Evolutionary conservation across 2,797 vertebrate genomes (phyloP).

Genomic region (Characodon lateralis): DNA sequence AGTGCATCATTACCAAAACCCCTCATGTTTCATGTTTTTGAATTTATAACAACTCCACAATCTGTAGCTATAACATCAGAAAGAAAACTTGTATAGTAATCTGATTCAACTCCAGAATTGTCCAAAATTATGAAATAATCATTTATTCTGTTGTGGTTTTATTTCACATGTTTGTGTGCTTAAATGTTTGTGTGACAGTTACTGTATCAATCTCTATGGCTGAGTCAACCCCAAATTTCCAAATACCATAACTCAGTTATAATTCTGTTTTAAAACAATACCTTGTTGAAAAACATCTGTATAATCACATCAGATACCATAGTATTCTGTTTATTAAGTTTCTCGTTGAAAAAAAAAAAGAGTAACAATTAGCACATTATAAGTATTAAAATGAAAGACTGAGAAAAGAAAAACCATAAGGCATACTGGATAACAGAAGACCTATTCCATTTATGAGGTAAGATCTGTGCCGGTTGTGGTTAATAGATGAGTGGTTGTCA

Average conservation of each 20-base stretch:
- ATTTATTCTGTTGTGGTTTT: constrained; percentile 9
- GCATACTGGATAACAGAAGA: constrained; percentile 43
- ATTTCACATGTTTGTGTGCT: not conserved
- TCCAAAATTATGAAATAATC: not conserved
- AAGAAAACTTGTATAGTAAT: constrained; percentile 36
- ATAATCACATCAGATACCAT: constrained; percentile 66
- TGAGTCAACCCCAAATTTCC: constrained; percentile 46
- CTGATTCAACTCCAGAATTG: constrained; percentile 41
- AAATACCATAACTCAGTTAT: constrained; percentile 53
- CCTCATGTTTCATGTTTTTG: constrained; percentile 32
- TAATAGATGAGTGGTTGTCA: constrained; percentile 72
- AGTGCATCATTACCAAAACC: constrained; percentile 25
- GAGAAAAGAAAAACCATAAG: constrained; percentile 33
- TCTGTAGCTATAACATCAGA: constrained; percentile 5
- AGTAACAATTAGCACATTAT: constrained; percentile 46
- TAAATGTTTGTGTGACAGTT: constrained; percentile 33
- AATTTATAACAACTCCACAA: constrained; percentile 25
- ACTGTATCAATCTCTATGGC: constrained; percentile 59
- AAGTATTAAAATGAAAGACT: constrained; percentile 29
- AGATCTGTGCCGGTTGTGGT: constrained; percentile 55
- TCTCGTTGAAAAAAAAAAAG: constrained; percentile 55
- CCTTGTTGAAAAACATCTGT: constrained; percentile 49
- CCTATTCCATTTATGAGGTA: constrained; percentile 62
- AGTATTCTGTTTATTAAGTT: constrained; percentile 51
- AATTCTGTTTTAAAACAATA: constrained; percentile 68